Evolutionary conservation across 2,797 vertebrate species (phyloP), one percentile per base, ranked within the genome.

Genomic region (Oryzias dopingdopingensis): DNA sequence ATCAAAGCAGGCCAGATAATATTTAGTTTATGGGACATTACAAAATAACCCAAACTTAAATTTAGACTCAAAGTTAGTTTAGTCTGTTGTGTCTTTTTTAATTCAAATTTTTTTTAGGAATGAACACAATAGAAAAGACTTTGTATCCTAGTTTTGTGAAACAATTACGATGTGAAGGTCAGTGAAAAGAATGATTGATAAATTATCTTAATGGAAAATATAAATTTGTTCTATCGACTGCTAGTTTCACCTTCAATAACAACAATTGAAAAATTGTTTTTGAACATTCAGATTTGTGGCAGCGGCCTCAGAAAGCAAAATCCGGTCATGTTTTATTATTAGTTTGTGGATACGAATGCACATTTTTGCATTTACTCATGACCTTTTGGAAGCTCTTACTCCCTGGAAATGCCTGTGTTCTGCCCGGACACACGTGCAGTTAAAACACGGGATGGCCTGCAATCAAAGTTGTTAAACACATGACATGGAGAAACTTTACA

Each of bases 361-460:
- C 42, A 20, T 0, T 52, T 72, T 71, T 55, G 18, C 17, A 42
- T 24, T 67, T 65, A 69, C 49, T 67, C 2, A 64, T 74, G 65
- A 56, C 72, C 53, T 47, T 8, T 4, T 54, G 52, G 32, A 43
- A 60, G 53, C 4, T 15, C 14, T 20, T 48, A 4, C 13, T 15
- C 42, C 29, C 14, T 41, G 5, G 23, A 14, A 7, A 7, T 6
- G 10, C 2, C 14, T 7, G 4, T 6, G n/a, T 0, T 20, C 29
- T 6, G 22, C 2, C 17, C 4, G 16, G 17, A 14, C 14, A 18
- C 17, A 18, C 6, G 4, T 37, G 4, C 2, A 29, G 2, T 43
- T 47, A 16, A 24, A 13, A 16, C 20, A 23, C 15, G 42, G 8
- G 23, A 26, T 1, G 6, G 41, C 18, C 2, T 22, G 1, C 42